A percentile compares a stretch with the other conserved stretches of the same genome.
These are phyloP conservation scores for Pseudocheirus occidentalis DNA, from an alignment of 2,797 vertebrate genomes.

Conservation along the genomic window DNA sequence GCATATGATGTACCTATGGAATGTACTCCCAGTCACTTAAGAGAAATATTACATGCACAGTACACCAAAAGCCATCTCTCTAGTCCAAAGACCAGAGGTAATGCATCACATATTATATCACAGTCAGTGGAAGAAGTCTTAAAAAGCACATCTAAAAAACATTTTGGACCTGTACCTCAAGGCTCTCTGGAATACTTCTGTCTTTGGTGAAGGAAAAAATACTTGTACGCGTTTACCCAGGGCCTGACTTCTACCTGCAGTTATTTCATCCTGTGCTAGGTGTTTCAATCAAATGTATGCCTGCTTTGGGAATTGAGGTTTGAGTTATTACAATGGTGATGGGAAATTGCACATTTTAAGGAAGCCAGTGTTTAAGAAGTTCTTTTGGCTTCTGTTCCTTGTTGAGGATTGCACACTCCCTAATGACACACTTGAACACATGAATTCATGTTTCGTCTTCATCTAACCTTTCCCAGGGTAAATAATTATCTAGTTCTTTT, in stretches of 20 bases:
- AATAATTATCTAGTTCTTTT: neutral
- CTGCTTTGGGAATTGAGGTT: neutral
- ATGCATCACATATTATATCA: neutral
- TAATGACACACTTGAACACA: neutral
- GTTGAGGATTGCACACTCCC: neutral
- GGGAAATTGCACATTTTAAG: neutral
- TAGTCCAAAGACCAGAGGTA: neutral
- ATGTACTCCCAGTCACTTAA: neutral
- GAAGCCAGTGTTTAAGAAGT: neutral
- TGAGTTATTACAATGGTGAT: neutral
- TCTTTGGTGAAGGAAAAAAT: neutral
- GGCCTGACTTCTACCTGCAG: neutral
- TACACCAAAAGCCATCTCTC: neutral
- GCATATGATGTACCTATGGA: neutral
- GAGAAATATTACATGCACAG: neutral
- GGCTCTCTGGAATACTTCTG: neutral
- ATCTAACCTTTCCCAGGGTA: neutral
- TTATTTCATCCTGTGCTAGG: neutral
- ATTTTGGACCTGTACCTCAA: neutral
- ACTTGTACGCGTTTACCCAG: neutral
- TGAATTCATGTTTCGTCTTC: neutral
- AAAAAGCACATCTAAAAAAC: neutral
- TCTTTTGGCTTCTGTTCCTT: neutral
- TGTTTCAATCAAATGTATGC: neutral
- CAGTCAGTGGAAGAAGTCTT: neutral